Conservation (phyloP, 1,140 invertebrate genomes). For the Stegodyphus mimosarum region DNA sequence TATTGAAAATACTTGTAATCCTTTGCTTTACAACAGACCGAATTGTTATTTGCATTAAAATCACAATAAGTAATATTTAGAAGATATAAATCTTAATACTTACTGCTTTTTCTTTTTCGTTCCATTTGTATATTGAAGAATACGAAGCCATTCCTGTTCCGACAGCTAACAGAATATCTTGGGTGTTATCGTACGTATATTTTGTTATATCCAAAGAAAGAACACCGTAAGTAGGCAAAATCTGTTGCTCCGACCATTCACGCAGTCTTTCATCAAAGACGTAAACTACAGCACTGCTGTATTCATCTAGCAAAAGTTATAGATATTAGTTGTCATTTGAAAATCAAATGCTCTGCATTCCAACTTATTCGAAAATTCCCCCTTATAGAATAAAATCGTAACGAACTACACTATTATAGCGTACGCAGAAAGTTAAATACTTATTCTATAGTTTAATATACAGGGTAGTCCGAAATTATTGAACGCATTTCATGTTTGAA, state of each 20-base stretch:
- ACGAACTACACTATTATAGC: no score
- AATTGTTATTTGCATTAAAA: not conserved
- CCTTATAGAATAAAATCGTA: no score
- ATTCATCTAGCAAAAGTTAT: slow-evolving; percentile 5
- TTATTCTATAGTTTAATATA: no score
- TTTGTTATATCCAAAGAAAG: slow-evolving; percentile 28
- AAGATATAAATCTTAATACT: not conserved
- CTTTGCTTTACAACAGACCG: not conserved
- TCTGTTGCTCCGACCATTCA: slow-evolving; percentile 31
- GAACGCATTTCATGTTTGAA: no score
- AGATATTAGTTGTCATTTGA: no score
- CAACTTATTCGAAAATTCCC: no score
- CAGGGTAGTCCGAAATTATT: no score
- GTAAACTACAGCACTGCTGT: slow-evolving; percentile 29
- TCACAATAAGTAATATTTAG: not conserved
- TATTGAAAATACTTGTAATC: not conserved
- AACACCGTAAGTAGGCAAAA: slow-evolving; percentile 27
- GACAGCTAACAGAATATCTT: slow-evolving; percentile 24
- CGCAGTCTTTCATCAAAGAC: slow-evolving; percentile 14
- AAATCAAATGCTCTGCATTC: no score
- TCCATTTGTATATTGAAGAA: slow-evolving; percentile 43
- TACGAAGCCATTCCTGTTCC: slow-evolving; percentile 39
- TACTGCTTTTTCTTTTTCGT: slow-evolving; percentile 11
- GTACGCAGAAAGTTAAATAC: no score
- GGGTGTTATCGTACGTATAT: not conserved